phyloP scores from a whole-genome alignment of 1,140 invertebrate species.

The Macrobrachium rosenbergii region DNA sequence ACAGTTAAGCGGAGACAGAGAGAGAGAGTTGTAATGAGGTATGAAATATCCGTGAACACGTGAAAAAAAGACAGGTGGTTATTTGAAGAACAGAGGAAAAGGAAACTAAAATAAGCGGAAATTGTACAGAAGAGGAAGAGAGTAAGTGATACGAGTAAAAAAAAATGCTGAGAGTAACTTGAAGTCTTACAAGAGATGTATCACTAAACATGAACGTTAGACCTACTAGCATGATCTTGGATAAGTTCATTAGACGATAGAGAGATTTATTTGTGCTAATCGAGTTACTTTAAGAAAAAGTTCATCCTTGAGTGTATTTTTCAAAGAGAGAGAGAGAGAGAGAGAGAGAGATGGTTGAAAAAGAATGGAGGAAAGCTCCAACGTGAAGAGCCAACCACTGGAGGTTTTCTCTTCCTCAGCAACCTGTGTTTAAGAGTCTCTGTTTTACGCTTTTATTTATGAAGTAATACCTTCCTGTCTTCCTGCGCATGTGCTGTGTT shows the following conservation, averaged over 20 bases:
- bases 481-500: no score
- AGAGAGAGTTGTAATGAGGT: conserved; percentile 4
- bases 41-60: not conserved
- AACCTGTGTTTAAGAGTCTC: no score
- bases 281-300: no score
- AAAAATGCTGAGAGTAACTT: not conserved
- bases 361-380: not conserved
- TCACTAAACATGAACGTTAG: no score
- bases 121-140: not conserved
- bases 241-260: no score
- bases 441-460: no score
- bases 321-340: not conserved
- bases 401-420: no score
- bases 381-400: not conserved
- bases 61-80: not conserved
- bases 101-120: not conserved
- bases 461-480: no score
- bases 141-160: not conserved
- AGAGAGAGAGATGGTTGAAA: not conserved
- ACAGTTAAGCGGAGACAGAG: not conserved
- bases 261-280: no score
- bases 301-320: no score
- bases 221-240: no score
- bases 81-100: not conserved
- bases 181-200: not conserved